phyloP scores from a whole-genome alignment of 2,888 invertebrate species.

The Campopleginae sp. region DNA sequence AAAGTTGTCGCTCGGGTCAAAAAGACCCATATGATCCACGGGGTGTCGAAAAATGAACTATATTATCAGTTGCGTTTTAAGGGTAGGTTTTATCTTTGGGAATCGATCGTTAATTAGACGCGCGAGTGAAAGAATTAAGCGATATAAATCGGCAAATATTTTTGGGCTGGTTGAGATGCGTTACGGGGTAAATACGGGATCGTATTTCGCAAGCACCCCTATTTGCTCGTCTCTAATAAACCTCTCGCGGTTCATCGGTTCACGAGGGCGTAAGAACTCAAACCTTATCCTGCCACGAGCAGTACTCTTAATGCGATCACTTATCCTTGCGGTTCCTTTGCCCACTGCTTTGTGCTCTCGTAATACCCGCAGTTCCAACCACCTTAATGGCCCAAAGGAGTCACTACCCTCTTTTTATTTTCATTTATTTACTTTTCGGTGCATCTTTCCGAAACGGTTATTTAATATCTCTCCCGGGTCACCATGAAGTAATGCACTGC shows the following conservation, averaged over 20 bases:
- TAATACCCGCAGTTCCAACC: conserved; percentile 69
- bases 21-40: no score
- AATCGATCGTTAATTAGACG: conserved; percentile 1
- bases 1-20: no score
- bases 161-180: conserved; percentile 17
- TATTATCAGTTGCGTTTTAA: no score
- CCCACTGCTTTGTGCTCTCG: conserved; percentile 63
- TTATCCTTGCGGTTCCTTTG: conserved; percentile 50
- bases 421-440: conserved; percentile 17
- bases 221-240: conserved; percentile 62
- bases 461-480: conserved; percentile 61
- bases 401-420: conserved; percentile 60
- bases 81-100: not conserved
- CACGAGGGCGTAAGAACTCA: conserved; percentile 54
- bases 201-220: conserved; percentile 60
- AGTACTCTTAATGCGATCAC: conserved; percentile 63
- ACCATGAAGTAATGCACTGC: conserved; percentile 30
- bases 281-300: conserved; percentile 66
- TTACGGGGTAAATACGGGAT: conserved; percentile 8
- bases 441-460: conserved; percentile 55
- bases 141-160: not conserved
- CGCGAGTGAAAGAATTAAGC: conserved; percentile 6
- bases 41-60: no score
- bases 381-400: conserved; percentile 69
- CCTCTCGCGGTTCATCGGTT: conserved; percentile 65